Evolutionary conservation across 2,113 vertebrate genomes (phyloP).

Genomic region (Patagioenas fasciata): DNA sequence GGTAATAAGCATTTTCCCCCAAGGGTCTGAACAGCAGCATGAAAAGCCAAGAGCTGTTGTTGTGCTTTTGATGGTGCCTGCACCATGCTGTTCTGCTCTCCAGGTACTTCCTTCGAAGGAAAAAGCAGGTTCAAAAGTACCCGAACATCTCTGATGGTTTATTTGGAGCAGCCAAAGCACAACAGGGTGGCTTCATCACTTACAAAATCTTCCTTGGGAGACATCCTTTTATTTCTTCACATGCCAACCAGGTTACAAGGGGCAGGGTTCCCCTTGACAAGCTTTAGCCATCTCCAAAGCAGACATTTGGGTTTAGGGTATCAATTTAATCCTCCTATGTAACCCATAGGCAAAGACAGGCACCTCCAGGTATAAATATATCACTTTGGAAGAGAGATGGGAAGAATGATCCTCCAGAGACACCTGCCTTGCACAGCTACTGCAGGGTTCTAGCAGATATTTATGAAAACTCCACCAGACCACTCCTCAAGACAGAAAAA

Average conservation of each 20-base stretch:
- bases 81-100: background rate
- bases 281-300: background rate
- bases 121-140: background rate
- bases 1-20: background rate
- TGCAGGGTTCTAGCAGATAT: background rate
- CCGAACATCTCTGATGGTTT: background rate
- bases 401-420: background rate
- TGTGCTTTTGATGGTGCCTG: background rate
- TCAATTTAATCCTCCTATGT: accelerated
- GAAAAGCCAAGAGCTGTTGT: background rate
- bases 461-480: background rate
- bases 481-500: background rate
- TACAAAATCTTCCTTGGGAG: background rate
- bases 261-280: background rate
- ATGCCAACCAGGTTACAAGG: background rate
- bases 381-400: background rate
- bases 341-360: background rate
- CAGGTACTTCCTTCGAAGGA: background rate
- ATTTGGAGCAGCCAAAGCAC: background rate
- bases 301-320: background rate
- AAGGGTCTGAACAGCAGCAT: background rate
- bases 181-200: background rate
- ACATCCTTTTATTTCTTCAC: background rate
- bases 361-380: background rate
- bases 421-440: background rate